phyloP scores from a whole-genome alignment of 2,797 vertebrate species.

The Vultur gryphus region DNA sequence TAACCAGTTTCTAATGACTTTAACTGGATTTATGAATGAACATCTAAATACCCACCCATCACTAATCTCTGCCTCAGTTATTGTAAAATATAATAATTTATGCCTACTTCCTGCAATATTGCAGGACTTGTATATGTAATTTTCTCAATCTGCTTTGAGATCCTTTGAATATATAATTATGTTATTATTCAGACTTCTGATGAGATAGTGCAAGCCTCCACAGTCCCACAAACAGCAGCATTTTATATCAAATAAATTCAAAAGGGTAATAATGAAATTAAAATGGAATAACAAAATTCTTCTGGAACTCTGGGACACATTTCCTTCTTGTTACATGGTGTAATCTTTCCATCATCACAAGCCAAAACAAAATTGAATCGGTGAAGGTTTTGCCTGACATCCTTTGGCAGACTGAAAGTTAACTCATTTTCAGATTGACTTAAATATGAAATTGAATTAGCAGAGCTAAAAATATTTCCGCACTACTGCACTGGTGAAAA shows the following conservation, averaged over 20 bases:
- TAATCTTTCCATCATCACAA: not conserved
- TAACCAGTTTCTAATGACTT: not conserved
- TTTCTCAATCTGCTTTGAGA: not conserved
- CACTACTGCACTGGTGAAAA: conserved; percentile 6
- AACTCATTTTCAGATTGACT: conserved; percentile 43
- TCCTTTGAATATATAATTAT: not conserved
- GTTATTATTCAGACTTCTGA: not conserved
- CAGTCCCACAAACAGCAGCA: not conserved
- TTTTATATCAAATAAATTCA: not conserved
- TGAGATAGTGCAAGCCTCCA: not conserved
- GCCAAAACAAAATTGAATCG: conserved; percentile 25
- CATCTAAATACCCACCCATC: not conserved
- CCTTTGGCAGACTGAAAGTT: conserved; percentile 25
- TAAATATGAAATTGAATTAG: conserved; percentile 45
- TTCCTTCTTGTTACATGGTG: not conserved
- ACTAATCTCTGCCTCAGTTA: not conserved
- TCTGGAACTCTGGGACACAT: not conserved
- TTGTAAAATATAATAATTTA: not conserved
- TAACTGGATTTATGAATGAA: not conserved
- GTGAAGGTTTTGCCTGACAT: conserved; percentile 5
- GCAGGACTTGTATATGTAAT: not conserved
- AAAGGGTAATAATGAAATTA: not conserved
- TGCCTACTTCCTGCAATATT: not conserved
- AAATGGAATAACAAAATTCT: not conserved
- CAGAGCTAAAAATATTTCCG: conserved; percentile 49